phyloP scores from a whole-genome alignment of 2,797 vertebrate genomes.

The Triplophysa yarkandensis region DNA sequence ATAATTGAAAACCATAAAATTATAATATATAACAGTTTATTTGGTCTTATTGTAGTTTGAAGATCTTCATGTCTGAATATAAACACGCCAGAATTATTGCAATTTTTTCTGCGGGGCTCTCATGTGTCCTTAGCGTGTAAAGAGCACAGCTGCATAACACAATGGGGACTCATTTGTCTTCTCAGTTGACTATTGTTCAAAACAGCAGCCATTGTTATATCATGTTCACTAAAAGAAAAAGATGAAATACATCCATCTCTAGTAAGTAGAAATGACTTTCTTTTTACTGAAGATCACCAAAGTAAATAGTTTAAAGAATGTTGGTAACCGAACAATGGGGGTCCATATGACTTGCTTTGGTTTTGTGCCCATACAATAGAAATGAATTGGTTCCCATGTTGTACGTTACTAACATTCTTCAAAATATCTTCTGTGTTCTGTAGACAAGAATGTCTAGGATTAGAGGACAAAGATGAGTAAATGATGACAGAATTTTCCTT shows the following conservation, averaged over 20 bases:
- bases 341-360: no score
- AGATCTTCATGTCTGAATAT: constrained; percentile 16
- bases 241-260: neutral
- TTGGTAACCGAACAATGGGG: no score
- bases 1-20: constrained; percentile 22
- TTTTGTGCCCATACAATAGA: no score
- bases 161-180: constrained; percentile 14
- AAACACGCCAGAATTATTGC: constrained; percentile 43
- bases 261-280: neutral
- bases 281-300: no score
- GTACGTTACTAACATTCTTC: no score
- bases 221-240: constrained; percentile 9
- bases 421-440: no score
- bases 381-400: no score
- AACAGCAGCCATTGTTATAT: constrained; percentile 53
- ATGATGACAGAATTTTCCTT: no score
- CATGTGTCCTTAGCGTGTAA: constrained; percentile 46
- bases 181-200: constrained; percentile 42
- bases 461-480: no score
- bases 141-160: constrained; percentile 56
- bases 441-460: no score
- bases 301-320: no score
- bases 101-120: constrained; percentile 7
- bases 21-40: neutral
- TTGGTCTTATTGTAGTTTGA: neutral